These are phyloP conservation scores for Ormyrus labotus DNA, from an alignment of 2,888 invertebrate genomes.

Conservation along the genomic window DNA sequence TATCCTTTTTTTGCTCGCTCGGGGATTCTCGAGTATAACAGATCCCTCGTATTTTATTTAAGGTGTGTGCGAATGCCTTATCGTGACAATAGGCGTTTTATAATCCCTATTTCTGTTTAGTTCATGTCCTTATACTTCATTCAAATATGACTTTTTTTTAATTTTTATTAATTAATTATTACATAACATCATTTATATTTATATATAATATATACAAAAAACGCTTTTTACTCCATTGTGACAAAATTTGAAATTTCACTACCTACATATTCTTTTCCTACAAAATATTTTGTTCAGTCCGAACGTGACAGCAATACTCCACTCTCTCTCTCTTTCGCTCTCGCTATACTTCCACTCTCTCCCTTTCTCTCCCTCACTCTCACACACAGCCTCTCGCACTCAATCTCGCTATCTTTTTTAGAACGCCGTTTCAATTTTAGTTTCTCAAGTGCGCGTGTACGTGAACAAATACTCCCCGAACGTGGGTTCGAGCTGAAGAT, in stretches of 20 bases:
- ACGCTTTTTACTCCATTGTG: constrained; percentile 48
- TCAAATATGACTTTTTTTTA: constrained; percentile 42
- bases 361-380: constrained; percentile 9
- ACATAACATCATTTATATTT: constrained; percentile 53
- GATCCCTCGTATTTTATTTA: constrained; percentile 8
- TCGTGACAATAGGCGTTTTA: constrained; percentile 36
- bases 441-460: constrained; percentile 31
- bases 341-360: neutral
- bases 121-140: constrained; percentile 45
- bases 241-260: constrained; percentile 56
- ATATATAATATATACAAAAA: constrained; percentile 53
- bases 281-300: constrained; percentile 57
- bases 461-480: constrained; percentile 47
- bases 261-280: constrained; percentile 53
- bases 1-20: neutral
- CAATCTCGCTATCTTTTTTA: constrained; percentile 28
- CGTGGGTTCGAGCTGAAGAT: constrained; percentile 1
- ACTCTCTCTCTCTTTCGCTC: constrained; percentile 32
- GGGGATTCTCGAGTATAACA: constrained; percentile 5
- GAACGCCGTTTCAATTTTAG: constrained; percentile 45
- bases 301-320: constrained; percentile 29
- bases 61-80: constrained; percentile 29
- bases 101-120: constrained; percentile 26
- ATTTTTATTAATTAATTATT: constrained; percentile 54
- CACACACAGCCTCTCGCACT: constrained; percentile 3